Percentiles rank a stretch among this genome's conserved stretches.
These are phyloP conservation scores for Mamestra brassicae DNA, from an alignment of 2,888 invertebrate genomes.

Conservation along the genomic window DNA sequence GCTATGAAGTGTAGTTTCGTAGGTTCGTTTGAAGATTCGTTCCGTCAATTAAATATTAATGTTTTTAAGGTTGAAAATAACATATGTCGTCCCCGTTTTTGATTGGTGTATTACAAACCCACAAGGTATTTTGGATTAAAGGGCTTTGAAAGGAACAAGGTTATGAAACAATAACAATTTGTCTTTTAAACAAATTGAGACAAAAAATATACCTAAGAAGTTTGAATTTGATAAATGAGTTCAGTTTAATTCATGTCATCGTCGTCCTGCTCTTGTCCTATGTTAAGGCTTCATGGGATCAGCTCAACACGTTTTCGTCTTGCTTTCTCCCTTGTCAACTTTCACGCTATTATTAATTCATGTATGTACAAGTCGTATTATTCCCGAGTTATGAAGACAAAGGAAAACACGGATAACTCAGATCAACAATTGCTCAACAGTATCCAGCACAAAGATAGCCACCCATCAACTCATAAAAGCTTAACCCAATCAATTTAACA, in stretches of 20 bases:
- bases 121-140: no score
- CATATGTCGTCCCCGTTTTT: not conserved
- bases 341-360: not conserved
- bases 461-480: constrained; percentile 36
- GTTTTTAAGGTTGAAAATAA: not conserved
- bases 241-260: no score
- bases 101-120: not conserved
- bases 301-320: not conserved
- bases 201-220: no score
- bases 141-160: no score
- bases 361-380: no score
- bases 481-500: constrained; percentile 45
- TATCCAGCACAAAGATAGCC: constrained; percentile 23
- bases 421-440: not conserved
- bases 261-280: no score
- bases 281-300: not conserved
- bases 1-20: not conserved
- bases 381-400: no score
- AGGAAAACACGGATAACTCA: not conserved
- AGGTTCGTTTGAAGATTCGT: not conserved
- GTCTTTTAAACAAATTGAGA: no score
- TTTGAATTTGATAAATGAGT: no score
- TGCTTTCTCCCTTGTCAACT: not conserved
- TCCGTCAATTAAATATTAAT: not conserved
- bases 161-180: no score